phyloP scores from a whole-genome alignment of 2,888 invertebrate species.

The Philopedon plagiatum region DNA sequence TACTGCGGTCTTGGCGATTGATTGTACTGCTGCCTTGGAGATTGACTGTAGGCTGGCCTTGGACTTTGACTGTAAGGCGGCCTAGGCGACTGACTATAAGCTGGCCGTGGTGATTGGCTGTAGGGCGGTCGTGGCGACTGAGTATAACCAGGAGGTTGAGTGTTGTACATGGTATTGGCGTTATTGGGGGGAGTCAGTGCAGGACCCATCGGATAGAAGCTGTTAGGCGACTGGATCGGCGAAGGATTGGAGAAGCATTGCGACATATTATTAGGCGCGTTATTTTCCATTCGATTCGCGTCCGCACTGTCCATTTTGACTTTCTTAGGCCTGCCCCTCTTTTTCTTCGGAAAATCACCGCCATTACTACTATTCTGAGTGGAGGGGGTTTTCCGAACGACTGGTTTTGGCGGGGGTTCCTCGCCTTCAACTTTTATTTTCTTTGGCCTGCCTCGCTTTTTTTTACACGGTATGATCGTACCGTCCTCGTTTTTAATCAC shows the following conservation, averaged over 20 bases:
- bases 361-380: constrained; percentile 67
- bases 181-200: constrained; percentile 67
- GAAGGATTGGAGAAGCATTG: constrained; percentile 71
- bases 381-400: constrained; percentile 69
- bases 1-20: constrained; percentile 65
- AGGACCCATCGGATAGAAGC: constrained; percentile 68
- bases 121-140: constrained; percentile 63
- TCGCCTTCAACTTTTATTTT: constrained; percentile 83
- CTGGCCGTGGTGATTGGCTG: constrained; percentile 63
- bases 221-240: constrained; percentile 70
- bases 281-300: constrained; percentile 65
- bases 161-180: constrained; percentile 64
- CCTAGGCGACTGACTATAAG: constrained; percentile 61
- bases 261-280: constrained; percentile 68
- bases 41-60: constrained; percentile 61
- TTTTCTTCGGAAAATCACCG: constrained; percentile 83
- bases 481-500: constrained; percentile 75
- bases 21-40: constrained; percentile 62
- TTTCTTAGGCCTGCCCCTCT: constrained; percentile 90
- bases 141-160: constrained; percentile 61
- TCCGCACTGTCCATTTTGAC: constrained; percentile 79
- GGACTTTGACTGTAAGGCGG: constrained; percentile 62
- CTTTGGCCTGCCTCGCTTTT: constrained; percentile 92
- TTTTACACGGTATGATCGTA: constrained; percentile 82
- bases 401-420: constrained; percentile 72